These are phyloP conservation scores for Lota lota DNA, from an alignment of 2,113 vertebrate species.

Conservation along the genomic window DNA sequence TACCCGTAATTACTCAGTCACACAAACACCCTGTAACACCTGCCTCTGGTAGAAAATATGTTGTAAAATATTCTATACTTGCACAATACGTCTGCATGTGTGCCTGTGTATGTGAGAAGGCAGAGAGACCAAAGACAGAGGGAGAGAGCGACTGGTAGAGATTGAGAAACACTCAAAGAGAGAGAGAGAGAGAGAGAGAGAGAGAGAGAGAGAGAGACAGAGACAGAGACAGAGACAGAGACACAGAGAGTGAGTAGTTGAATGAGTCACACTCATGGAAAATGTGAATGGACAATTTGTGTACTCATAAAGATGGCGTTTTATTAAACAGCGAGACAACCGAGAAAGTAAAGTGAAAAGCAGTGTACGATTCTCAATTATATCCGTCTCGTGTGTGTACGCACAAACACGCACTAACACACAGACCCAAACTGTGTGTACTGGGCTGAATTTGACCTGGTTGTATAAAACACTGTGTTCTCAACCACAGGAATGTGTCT, in stretches of 20 bases:
- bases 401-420: neutral
- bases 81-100: neutral
- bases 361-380: too few relatives aligned
- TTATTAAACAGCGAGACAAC: too few relatives aligned
- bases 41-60: neutral
- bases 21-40: neutral
- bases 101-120: neutral
- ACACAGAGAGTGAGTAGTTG: too few relatives aligned
- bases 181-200: neutral
- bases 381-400: neutral
- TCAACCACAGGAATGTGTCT: constrained; percentile 40
- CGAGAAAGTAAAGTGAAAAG: too few relatives aligned
- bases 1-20: neutral
- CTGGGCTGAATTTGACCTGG: constrained; percentile 30
- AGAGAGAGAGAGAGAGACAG: neutral
- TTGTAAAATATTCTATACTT: neutral
- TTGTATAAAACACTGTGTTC: constrained; percentile 18
- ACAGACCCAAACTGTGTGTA: constrained; percentile 7
- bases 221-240: neutral
- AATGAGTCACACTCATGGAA: too few relatives aligned
- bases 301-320: too few relatives aligned
- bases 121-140: neutral
- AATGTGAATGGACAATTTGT: too few relatives aligned
- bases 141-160: too few relatives aligned
- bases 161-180: too few relatives aligned